Evolutionary conservation across 1,140 invertebrate genomes (phyloP), one percentile per base, ranked within the genome.

Genomic region (Pseudomyrmex sp.): DNA sequence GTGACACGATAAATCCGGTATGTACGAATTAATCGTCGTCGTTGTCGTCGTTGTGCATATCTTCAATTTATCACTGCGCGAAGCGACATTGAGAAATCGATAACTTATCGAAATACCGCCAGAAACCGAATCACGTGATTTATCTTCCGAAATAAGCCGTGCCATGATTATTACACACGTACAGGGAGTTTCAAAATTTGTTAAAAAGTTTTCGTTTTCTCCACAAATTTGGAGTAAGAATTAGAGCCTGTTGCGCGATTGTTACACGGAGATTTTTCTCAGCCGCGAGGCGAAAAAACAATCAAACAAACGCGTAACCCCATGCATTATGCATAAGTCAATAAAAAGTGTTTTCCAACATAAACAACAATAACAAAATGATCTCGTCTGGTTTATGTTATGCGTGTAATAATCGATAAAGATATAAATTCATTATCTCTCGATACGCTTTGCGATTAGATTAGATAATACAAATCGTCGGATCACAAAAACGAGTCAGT

Each of bases 11-110:
- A 50, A 70, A 70, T 58, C 10, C 18, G 7, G 35, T 79, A 70
- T 12, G 35, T 23, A 15, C 8, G 35, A 35, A 35, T 35, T 35
- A 35, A 35, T 35, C 35, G 5, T 35, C 35, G 5, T 35, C 5
- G 35, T 35, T 5, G 35, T 35, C 35, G 35, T 35, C 35, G 35
- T 50, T 13, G 20, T 18, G 23, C 15, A 20, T 68, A 10, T 69
- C 4, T 46, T 61, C 20, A 58, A 69, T 26, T 70, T 80, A 80
- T 80, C 44, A 35, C 50, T 61, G 9, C 8, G 23, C 35, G 35
- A 5, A 70, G 2, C 58, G 76, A 9, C 76, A 80, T 72, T 59
- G 66, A 80, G 15, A 58, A 48, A 77, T 68, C 50, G 75, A 77
- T 68, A 68, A 1, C 52, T 80, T 80, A 80, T 80, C 76, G 26